Evolutionary conservation across 2,797 vertebrate species (phyloP), one percentile per base, ranked within the genome.

Genomic region (Liparis tanakae): DNA sequence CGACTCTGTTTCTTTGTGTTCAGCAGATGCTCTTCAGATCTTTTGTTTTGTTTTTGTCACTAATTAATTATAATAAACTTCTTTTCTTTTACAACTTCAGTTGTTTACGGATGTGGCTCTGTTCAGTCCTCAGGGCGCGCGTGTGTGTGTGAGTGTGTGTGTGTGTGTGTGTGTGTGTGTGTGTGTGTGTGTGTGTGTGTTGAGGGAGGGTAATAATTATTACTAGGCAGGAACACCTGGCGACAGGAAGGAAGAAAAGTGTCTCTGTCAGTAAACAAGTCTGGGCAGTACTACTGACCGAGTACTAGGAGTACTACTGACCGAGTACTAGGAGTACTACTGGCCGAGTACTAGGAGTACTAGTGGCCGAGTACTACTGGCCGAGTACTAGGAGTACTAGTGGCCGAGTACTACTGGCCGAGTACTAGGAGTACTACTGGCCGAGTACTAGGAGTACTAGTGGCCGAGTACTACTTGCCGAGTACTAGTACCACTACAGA

Each of bases 171-270:
- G 58, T 44, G 22, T 43, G 59, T 33, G 39, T 56, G 17, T 50
- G 53, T 25, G 9, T 69, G 57, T 10, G 46, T 50, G 60, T 20
- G 63, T 60, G 34, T 22, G 15, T 22, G 44, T 34, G 48, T n/a
- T 10, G 8, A 3, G 1, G 10, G 8, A 1, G 64, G 53, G 50
- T 66, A 72, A 75, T 84, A 67, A 82, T 80, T 58, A 76, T 78
- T 71, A 66, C 64, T 73, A 63, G 70, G 71, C 61, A 84, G 79
- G 81, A 89, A 86, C 85, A 89, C 85, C 84, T 79, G 87, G 81
- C 63, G 70, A 72, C 73, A 80, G 75, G 72, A 75, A 77, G 76
- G 56, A 81, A 77, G 68, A 83, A 66, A 80, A 62, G 34, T 57
- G 39, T 57, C 17, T 48, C 7, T 55, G 50, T 70, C 67, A 65